Base-by-base conservation (phyloP, 2,888 invertebrate genomes). In the Orchesellides sinensis region DNA sequence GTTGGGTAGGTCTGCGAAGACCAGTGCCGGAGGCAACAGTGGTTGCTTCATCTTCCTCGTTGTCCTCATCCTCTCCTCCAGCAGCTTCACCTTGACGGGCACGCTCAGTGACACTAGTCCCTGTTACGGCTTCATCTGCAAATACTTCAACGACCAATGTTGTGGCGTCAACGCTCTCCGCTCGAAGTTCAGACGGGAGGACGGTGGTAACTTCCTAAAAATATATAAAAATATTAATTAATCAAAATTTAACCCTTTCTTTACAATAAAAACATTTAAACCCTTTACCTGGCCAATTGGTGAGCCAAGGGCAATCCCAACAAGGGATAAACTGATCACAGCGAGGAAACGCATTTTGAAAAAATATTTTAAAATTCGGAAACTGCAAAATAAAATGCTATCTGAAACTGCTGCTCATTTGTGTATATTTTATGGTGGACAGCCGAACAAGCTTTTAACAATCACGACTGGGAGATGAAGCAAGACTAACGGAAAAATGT, bases 401-500 rank as follows among this genome's bases (percentile, higher is more conserved):
- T 49, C 49, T 12, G 21, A 49, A 52, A 10, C 19, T 52, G 45
- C 12, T 72, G 56, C 27, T 72, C 72, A 72, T 72, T 72, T 72
- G 72, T 72, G 10, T 40, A 32, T 32, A 32, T 10, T 10, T n/a
- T 5, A 40, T n/a, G 40, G n/a, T 8, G n/a, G 40, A 40, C 14
- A 40, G 40, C 10, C n/a, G 40, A 40, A 14, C 2, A 40, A 5
- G 75, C 25, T 47, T 75, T 56, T 66, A 75, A 75, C 75, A 73
- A 73, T 78, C 73, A 32, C 75, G 52, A 47, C 66, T 49, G 59
- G 72, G 47, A 52, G 83, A 59, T 78, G 77, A 78, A 70, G 56
- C 59, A 68, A 77, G 82, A 84, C 84, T 84, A 83, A 84, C 79
- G 78, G 79, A 77, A 70, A n/a, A 69, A 74, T 63, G 59, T 49